Evolutionary conservation across 1,140 invertebrate genomes (phyloP).

Genomic region (Tetramorium parvispinum): DNA sequence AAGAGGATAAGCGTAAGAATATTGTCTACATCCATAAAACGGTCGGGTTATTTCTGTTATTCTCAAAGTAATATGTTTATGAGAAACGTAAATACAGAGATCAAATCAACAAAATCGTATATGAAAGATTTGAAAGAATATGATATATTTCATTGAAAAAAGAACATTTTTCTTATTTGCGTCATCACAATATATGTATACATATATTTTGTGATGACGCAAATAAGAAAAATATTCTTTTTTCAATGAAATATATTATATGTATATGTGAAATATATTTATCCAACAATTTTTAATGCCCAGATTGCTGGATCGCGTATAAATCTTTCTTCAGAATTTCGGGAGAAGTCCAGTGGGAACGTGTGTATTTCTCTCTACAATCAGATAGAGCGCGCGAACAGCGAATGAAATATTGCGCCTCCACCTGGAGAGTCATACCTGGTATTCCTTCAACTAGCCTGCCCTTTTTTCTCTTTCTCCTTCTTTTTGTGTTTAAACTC

Average conservation of each 20-base stretch:
- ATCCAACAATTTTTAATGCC: not conserved
- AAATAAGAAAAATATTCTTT: too few relatives aligned
- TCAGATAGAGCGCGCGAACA: conserved; percentile 35
- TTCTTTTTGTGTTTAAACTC: conserved; percentile 47
- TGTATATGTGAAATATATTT: not conserved
- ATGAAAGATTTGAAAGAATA: not conserved
- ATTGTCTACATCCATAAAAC: not conserved
- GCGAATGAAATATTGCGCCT: conserved; percentile 40
- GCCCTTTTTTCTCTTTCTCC: not conserved
- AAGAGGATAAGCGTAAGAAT: not conserved
- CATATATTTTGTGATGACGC: too few relatives aligned
- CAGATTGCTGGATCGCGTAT: not conserved
- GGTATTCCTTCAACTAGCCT: conserved; percentile 12
- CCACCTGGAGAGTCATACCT: conserved; percentile 31
- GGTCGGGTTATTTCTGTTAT: not conserved
- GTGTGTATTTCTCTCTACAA: conserved; percentile 21
- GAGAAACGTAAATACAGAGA: not conserved
- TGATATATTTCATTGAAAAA: too few relatives aligned
- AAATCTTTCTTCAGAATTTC: conserved; percentile 20
- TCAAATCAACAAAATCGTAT: not conserved
- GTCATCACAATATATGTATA: not conserved
- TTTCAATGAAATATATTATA: too few relatives aligned
- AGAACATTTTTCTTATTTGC: not conserved
- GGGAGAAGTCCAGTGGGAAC: not conserved
- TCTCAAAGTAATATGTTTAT: not conserved